Evolutionary conservation across 1,140 invertebrate species (phyloP), one percentile per base, ranked within the genome.

Genomic region (Druon quercuslanigerum): DNA sequence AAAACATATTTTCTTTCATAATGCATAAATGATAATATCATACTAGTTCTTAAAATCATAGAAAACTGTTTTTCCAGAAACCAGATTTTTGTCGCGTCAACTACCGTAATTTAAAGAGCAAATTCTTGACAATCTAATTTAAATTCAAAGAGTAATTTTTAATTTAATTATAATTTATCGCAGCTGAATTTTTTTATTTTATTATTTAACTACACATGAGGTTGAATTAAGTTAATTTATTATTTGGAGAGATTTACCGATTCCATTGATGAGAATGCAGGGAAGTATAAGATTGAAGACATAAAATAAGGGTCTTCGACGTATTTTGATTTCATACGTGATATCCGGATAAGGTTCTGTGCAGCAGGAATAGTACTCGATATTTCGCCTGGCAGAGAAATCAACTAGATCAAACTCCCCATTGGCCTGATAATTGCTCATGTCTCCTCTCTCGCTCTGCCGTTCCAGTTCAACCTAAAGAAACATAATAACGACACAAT

Each of bases 251-350:
- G 33, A 70, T 84, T 92, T 91, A 96, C 95, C 95, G 71, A 96
- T 96, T 73, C 95, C 94, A 84, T 97, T 97, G 84, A 98, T 98
- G 8, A 98, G 94, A 73, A 97, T 94, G 89, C 97, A 98, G 0
- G 97, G 97, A 51, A 98, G 93, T 71, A 98, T 97, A 76, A 98
- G 93, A 87, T 98, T 98, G 92, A 98, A 98, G 12, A 98, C 95
- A 88, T 98, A 98, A 88, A 98, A 98, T 92, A 98, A 94, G 0
- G 97, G 97, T 81, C 96, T 91, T 77, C 97, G 90, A 75, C 95
- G 90, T 50, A 97, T 90, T 73, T 94, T 94, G 81, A 95, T 95
- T 82, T 94, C 92, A 89, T 94, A 96, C 6, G 94, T 94, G 79
- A 94, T 93, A 82, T 93, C 93, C 0, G 93, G 93, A 82, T 94